Conservation (phyloP, 2,888 invertebrate species). For the Serrognathus titanus region DNA sequence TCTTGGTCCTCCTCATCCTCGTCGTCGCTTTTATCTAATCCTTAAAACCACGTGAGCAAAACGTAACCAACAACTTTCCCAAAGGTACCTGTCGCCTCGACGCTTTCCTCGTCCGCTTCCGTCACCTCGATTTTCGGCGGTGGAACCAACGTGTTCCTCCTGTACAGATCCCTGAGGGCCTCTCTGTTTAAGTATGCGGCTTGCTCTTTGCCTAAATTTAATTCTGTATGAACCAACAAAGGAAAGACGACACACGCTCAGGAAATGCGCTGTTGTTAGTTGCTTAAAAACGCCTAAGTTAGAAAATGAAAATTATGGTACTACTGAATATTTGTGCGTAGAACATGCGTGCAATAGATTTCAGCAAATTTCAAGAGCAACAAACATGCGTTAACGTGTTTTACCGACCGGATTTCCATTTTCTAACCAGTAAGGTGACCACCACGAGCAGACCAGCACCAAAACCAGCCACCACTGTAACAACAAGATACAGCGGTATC, state of each 20-base stretch:
- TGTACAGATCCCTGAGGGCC: slow-evolving; percentile 41
- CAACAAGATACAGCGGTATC: slow-evolving; percentile 44
- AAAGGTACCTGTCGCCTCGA: slow-evolving; percentile 37
- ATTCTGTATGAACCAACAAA: slow-evolving; percentile 15
- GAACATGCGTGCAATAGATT: neutral
- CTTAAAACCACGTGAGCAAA: neutral
- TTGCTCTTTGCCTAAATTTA: slow-evolving; percentile 18
- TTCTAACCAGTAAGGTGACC: slow-evolving; percentile 78
- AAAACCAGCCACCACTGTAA: slow-evolving; percentile 83
- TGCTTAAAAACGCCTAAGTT: slow-evolving; percentile 18
- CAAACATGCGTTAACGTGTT: slow-evolving; percentile 25
- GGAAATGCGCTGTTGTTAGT: slow-evolving; percentile 47
- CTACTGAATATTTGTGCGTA: too few relatives aligned
- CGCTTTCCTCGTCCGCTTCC: slow-evolving; percentile 37
- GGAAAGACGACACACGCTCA: slow-evolving; percentile 32
- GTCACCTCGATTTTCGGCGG: slow-evolving; percentile 45
- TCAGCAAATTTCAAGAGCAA: slow-evolving; percentile 10
- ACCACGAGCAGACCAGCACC: slow-evolving; percentile 81
- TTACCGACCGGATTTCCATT: slow-evolving; percentile 71
- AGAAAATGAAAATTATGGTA: too few relatives aligned
- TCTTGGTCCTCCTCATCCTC: too few relatives aligned
- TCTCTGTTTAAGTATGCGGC: slow-evolving; percentile 25
- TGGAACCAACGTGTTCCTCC: slow-evolving; percentile 51
- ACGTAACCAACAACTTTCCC: slow-evolving; percentile 5
- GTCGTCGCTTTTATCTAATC: slow-evolving; percentile 39